Evolutionary conservation across 2,797 vertebrate genomes (phyloP).

Genomic region (Gallinago stenura): DNA sequence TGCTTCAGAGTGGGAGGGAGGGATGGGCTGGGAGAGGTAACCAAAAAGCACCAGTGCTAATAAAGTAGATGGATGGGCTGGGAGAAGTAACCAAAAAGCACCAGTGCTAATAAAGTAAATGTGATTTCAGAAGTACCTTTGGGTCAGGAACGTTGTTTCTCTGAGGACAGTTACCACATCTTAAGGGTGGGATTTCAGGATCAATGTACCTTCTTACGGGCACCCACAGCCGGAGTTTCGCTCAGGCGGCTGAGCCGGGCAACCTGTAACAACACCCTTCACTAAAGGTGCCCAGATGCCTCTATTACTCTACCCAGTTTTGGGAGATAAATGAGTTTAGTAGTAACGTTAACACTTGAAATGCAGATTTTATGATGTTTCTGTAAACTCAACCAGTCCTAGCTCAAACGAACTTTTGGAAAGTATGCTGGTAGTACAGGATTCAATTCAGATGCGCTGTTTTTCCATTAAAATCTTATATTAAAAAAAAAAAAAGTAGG

Average conservation of each 20-base stretch:
- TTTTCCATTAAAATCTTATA: neutral
- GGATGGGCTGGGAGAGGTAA: neutral
- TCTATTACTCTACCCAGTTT: neutral
- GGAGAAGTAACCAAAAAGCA: neutral
- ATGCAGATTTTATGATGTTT: neutral
- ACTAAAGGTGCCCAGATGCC: neutral
- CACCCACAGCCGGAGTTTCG: rapidly evolving
- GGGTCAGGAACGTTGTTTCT: neutral
- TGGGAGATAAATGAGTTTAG: neutral
- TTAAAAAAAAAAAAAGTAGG: neutral
- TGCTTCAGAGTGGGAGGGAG: neutral
- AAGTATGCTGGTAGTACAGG: neutral
- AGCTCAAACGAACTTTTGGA: neutral
- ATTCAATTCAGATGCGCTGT: neutral
- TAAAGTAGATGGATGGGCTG: neutral
- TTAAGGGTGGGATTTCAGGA: neutral
- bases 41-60: neutral
- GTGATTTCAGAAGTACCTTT: neutral
- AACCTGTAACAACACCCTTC: rapidly evolving
- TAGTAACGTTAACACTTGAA: neutral
- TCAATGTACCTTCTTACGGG: rapidly evolving
- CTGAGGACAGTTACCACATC: neutral
- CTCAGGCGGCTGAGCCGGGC: neutral
- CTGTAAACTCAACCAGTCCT: neutral
- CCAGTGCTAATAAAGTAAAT: neutral